Evolutionary conservation across 2,113 vertebrate genomes (phyloP), one percentile per base, ranked within the genome.

Genomic region (Taurulus bubalis): DNA sequence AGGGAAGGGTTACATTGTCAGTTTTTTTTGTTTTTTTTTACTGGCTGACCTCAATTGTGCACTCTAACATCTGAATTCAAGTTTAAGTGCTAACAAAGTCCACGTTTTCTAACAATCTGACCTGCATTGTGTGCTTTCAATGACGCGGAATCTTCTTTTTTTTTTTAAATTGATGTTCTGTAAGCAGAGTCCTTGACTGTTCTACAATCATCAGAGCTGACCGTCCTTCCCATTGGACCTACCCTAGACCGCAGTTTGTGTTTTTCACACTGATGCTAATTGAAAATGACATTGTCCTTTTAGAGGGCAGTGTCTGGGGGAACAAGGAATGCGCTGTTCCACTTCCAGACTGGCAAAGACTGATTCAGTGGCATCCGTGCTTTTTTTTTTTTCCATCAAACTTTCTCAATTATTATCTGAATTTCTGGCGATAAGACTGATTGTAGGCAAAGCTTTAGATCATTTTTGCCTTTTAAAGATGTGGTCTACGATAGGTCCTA

Each of bases 401-500:
- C 26, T 32, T 55, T 68, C 36, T 53, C 3, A 53, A 69, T 18
- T 68, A 34, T 30, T 32, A 14, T 62, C 53, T 65, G 59, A 22
- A 4, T 59, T 59, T 60, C 47, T 63, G 0, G 5, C 55, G 55
- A 14, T 60, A 55, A 55, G 67, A 16, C 1, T 9, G 60, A 69
- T 32, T 26, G 12, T 28, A 7, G 55, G 55, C 49, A 16, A 62
- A 38, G 1, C 30, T 51, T 59, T 14, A 7, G 8, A 49, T 36
- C 12, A 6, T 51, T 70, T 34, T 34, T 58, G 34, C 6, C 0
- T 49, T 62, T 49, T 10, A 9, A 26, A 45, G 53, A 83, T 90
- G 93, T 88, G 94, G 95, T 94, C 92, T 94, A 94, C 84, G 93
- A 91, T 94, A 79, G 93, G 94, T 95, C 91, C 87, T 84, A 18